Conservation (phyloP, 2,113 vertebrate genomes). For the Otolemur garnettii region DNA sequence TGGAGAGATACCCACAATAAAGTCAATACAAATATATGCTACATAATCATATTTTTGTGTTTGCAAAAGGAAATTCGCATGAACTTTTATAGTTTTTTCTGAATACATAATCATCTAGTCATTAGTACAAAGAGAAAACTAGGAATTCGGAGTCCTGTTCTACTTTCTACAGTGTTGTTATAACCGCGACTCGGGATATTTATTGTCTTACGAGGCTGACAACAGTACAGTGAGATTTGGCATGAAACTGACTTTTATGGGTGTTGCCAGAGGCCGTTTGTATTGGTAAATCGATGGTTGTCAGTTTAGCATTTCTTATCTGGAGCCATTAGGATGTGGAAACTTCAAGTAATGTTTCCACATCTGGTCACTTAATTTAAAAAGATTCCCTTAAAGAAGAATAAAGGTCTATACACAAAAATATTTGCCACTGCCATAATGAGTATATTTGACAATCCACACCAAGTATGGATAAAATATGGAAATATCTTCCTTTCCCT, state of each 20-base stretch:
- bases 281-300: neutral
- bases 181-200: neutral
- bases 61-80: neutral
- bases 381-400: slow-evolving; percentile 33
- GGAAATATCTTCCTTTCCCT: slow-evolving; percentile 42
- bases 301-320: neutral
- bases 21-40: neutral
- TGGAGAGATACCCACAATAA: neutral
- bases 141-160: neutral
- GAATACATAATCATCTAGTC: neutral
- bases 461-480: slow-evolving; percentile 45
- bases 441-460: neutral
- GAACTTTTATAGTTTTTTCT: neutral
- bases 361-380: neutral
- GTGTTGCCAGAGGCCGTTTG: neutral
- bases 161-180: neutral
- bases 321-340: slow-evolving; percentile 37
- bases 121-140: slow-evolving; percentile 14
- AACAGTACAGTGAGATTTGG: neutral
- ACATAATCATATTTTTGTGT: slow-evolving; percentile 18
- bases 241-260: neutral
- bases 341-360: neutral
- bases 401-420: neutral
- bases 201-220: neutral
- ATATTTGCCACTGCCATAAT: neutral